These are phyloP conservation scores for Nothoprocta perdicaria DNA, from an alignment of 2,113 vertebrate genomes.

Conservation along the genomic window DNA sequence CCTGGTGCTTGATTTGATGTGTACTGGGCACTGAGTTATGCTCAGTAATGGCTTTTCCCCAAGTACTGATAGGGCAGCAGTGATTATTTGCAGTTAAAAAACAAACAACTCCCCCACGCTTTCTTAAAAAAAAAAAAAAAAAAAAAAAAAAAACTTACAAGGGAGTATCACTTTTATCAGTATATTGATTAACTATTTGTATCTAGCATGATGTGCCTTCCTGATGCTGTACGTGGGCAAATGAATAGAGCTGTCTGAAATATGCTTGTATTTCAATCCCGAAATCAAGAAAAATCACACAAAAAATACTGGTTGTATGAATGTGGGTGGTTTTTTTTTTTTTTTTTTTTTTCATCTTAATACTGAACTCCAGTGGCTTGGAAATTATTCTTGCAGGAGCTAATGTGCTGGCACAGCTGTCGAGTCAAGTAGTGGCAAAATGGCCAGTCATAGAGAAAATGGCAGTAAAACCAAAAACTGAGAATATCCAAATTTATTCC, in stretches of 20 bases:
- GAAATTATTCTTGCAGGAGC: not conserved
- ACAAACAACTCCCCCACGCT: too few relatives aligned
- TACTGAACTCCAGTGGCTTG: not conserved
- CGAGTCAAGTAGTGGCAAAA: not conserved
- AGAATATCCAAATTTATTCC: not conserved
- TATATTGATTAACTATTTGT: too few relatives aligned
- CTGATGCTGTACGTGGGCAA: not conserved
- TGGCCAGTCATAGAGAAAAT: not conserved
- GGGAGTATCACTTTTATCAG: not conserved
- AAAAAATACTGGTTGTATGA: not conserved
- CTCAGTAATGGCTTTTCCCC: not conserved
- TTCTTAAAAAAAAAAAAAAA: not conserved
- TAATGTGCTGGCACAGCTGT: not conserved
- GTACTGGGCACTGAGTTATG: not conserved
- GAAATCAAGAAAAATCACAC: not conserved
- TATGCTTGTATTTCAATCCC: not conserved
- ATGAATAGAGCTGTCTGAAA: not conserved
- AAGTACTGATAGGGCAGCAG: not conserved
- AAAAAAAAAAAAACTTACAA: not conserved
- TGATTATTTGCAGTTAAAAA: too few relatives aligned
- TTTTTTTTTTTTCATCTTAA: not conserved
- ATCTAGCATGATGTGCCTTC: not conserved
- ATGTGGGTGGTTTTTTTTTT: too few relatives aligned
- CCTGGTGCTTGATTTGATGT: not conserved
- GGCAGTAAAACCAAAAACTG: not conserved